Evolutionary conservation across 2,888 invertebrate species (phyloP), one percentile per base, ranked within the genome.

Genomic region (Chalcis sispes): DNA sequence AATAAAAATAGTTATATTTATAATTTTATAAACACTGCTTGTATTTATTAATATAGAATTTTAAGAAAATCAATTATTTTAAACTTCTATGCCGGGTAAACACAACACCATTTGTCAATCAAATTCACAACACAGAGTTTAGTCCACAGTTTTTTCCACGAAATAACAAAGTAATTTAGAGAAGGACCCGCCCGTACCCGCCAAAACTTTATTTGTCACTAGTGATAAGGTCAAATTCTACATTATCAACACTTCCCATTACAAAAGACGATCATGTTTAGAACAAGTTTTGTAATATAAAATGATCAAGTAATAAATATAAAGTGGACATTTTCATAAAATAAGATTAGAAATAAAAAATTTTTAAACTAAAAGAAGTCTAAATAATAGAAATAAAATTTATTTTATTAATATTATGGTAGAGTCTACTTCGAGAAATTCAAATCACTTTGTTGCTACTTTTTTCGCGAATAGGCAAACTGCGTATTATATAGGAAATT

Each of bases 31-130:
- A 64, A 23, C 20, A 62, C 40, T 25, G 7, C 15, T 18, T 10
- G 54, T 54, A 40, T 27, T 20, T 27, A 25, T 71, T 61, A 67
- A 66, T 72, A 50, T 62, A 77, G 72, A 74, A 56, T 48, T 61
- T 20, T 25, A 1, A 7, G 1, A 71, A 62, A 74, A 72, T 67
- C 46, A 50, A 48, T 32, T 66, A 48, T 50, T 72, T 73, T 27
- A 50, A 66, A 74, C 46, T 13, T 20, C 56, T 66, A 23, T 32
- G 71, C 77, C 77, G 77, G 75, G 75, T 77, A 77, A 77, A 77
- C 77, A 77, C 52, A 73, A 71, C 65, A 67, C 42, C 48, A n/a
- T 70, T 73, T 64, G 50, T 69, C 76, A 64, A 56, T 59, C 67
- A 76, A 64, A 72, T 48, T 67, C 72, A 65, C 64, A 72, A 58